These are phyloP conservation scores for Polia nebulosa DNA, from an alignment of 2,888 invertebrate species.

Conservation along the genomic window DNA sequence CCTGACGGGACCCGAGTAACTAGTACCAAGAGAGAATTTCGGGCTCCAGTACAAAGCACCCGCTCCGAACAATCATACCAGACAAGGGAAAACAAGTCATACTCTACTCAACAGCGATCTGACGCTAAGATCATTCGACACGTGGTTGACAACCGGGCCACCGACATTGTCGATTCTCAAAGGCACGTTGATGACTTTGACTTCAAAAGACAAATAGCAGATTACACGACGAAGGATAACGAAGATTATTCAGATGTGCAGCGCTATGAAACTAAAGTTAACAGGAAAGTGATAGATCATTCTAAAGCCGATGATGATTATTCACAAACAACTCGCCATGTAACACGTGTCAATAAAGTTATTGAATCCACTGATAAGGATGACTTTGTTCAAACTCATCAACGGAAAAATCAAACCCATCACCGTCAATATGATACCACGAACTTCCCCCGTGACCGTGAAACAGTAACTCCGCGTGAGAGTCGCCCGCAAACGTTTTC, in stretches of 20 bases:
- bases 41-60: conserved; percentile 81
- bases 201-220: conserved; percentile 73
- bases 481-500: conserved; percentile 25
- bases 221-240: conserved; percentile 63
- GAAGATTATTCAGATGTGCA: conserved; percentile 67
- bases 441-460: conserved; percentile 62
- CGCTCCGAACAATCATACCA: conserved; percentile 81
- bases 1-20: conserved; percentile 93
- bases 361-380: conserved; percentile 63
- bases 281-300: conserved; percentile 60
- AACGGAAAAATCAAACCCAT: conserved; percentile 49
- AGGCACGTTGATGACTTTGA: conserved; percentile 81
- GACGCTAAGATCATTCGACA: conserved; percentile 74
- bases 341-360: conserved; percentile 62
- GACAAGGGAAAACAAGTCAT: conserved; percentile 78
- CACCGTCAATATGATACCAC: conserved; percentile 63
- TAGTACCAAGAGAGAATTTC: conserved; percentile 93
- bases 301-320: conserved; percentile 61
- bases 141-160: conserved; percentile 68
- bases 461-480: conserved; percentile 26
- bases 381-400: conserved; percentile 52
- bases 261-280: conserved; percentile 57
- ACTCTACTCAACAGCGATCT: conserved; percentile 76
- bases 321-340: conserved; percentile 58
- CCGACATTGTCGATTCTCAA: conserved; percentile 82